Percentiles rank a stretch among this genome's conserved stretches.
phyloP scores from a whole-genome alignment of 53 echinoderm and acorn worm species.

The Holothuria leucospilota region DNA sequence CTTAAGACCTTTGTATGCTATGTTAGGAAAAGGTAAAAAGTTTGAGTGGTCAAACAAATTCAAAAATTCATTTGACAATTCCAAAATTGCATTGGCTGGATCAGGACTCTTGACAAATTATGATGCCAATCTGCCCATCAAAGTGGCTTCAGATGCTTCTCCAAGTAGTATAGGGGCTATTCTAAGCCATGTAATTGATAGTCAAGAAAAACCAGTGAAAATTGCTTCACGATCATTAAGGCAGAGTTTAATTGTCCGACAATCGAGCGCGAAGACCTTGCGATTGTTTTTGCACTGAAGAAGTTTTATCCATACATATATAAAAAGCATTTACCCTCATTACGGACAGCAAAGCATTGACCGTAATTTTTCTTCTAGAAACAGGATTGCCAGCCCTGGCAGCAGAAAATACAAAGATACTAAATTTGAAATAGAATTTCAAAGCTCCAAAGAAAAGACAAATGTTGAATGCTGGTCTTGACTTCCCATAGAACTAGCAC shows the following conservation, averaged over 20 bases:
- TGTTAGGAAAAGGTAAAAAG: background rate
- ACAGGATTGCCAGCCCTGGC: slow-evolving; percentile 15
- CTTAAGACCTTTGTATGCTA: slow-evolving; percentile 7
- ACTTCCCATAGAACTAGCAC: no score
- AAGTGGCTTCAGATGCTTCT: slow-evolving; percentile 62
- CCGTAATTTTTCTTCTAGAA: background rate
- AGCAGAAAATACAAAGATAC: slow-evolving; percentile 23
- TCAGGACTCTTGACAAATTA: slow-evolving; percentile 65
- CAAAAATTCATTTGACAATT: no score
- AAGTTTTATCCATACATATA: slow-evolving; percentile 42
- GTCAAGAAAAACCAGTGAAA: slow-evolving; percentile 41
- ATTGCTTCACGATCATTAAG: slow-evolving; percentile 24
- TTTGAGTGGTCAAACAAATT: background rate
- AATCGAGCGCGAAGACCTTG: slow-evolving; percentile 39
- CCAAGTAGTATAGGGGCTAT: slow-evolving; percentile 55
- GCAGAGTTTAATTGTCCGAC: slow-evolving; percentile 36
- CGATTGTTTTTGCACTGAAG: slow-evolving; percentile 35
- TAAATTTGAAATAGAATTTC: slow-evolving; percentile 36
- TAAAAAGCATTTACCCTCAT: slow-evolving; percentile 16
- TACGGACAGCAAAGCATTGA: slow-evolving; percentile 31
- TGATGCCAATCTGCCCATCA: slow-evolving; percentile 51
- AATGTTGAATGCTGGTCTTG: no score
- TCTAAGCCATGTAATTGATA: slow-evolving; percentile 25
- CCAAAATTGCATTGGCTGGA: slow-evolving; percentile 3
- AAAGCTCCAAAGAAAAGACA: no score